A percentile compares a stretch with the other conserved stretches of the same genome.
Evolutionary conservation across 1,140 invertebrate species (phyloP).

Genomic region (Brachionus paranguensis): DNA sequence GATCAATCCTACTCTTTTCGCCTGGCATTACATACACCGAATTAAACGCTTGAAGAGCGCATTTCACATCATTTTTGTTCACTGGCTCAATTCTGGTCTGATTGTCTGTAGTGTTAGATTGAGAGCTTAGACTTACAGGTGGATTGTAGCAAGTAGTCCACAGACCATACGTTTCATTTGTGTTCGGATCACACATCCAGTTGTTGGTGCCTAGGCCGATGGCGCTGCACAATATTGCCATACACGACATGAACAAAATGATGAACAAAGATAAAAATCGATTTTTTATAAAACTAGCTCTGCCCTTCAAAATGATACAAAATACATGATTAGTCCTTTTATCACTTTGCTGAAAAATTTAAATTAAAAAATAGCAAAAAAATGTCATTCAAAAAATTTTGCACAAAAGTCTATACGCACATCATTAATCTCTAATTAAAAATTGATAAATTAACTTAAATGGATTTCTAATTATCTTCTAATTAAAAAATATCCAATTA

Average conservation of each 20-base stretch:
- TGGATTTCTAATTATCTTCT: too few species aligned
- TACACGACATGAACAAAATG: slow-evolving; percentile 1
- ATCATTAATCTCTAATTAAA: too few species aligned
- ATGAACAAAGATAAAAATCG: too few species aligned
- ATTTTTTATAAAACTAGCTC: too few species aligned
- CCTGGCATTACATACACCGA: not conserved
- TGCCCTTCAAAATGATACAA: too few species aligned
- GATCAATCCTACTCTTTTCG: slow-evolving; percentile 7
- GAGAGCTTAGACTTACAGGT: not conserved
- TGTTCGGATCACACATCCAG: slow-evolving; percentile 28
- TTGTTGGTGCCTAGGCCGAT: not conserved
- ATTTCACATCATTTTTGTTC: not conserved
- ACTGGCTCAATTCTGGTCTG: not conserved
- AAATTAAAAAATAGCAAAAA: too few species aligned
- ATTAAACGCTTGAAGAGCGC: not conserved
- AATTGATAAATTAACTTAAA: too few species aligned
- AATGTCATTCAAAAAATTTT: too few species aligned
- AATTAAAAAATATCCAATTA: too few species aligned
- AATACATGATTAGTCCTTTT: too few species aligned
- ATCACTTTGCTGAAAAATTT: too few species aligned
- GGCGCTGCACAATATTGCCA: not conserved
- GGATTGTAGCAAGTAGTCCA: slow-evolving; percentile 25
- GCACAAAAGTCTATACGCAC: too few species aligned
- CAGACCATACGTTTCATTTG: not conserved
- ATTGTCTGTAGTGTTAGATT: not conserved